Base-by-base conservation (phyloP, 1,140 invertebrate species). In the Bombyx mori region DNA sequence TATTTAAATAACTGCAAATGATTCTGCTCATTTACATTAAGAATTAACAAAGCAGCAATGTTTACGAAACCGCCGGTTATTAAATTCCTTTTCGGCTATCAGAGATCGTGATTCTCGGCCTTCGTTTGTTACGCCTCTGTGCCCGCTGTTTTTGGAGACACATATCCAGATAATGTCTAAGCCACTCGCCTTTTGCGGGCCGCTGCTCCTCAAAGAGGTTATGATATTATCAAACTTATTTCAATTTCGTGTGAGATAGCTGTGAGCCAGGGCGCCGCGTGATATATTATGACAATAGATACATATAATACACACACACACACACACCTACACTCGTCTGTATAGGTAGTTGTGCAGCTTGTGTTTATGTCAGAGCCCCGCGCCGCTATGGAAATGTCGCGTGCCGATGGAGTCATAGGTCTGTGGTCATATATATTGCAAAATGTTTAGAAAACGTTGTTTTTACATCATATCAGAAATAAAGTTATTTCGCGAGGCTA, bases 341-440 rank as follows among this genome's bases (percentile, higher is more conserved):
- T 35, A 35, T 5, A 35, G 26, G 26, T 35, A 35, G 26, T 35
- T 35, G 1, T 35, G 26, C 26, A 35, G 26, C 4, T 35, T 35
- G 26, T 35, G 26, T 35, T 35, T 35, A 35, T 35, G 26, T 35
- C 26, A 35, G 26, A 35, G 26, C 26, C 26, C 42, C 73, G 55
- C 57, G 62, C 68, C 53, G 62, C 71, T 75, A 73, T 77, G 76
- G 78, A 82, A 86, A 86, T 86, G 81, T 78, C 82, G 72, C 81
- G 69, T 79, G 75, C 82, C 79, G 56, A 75, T 75, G 71, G 70
- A 76, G 82, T 84, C 82, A 84, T 69, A 71, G 71, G 8, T 51
- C 50, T 35, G 8, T 77, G 73, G 74, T 64, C 70, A 72, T 69
- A 74, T 74, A 76, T 72, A 76, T 77, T 82, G 73, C 75, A 74